Evolutionary conservation across 2,797 vertebrate species (phyloP), one percentile per base, ranked within the genome.

Genomic region (Pangasius mekongensis): DNA sequence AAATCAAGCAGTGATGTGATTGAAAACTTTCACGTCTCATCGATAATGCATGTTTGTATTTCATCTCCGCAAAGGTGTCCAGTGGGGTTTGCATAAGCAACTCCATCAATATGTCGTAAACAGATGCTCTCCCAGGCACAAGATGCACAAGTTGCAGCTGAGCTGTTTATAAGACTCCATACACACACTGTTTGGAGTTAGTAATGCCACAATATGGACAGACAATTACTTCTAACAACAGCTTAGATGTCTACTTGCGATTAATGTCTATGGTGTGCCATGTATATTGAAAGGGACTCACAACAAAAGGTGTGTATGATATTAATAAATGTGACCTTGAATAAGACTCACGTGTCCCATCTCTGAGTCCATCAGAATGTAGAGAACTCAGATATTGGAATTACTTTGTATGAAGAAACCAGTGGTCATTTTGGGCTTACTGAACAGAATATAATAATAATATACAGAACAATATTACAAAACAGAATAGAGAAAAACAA

Each of bases 41-140:
- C 20, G 36, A 87, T 85, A 88, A 89, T 87, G 56, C 36, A 84
- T 87, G 80, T 87, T 85, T 81, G 82, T 69, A 62, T 82, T 86
- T 84, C 52, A 90, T 86, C 83, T 87, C 56, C 82, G 71, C 74
- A 85, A 81, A 81, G 77, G 43, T 78, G 71, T 43, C 84, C 58
- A 27, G 5, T 82, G 84, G 62, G 88, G 56, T 89, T 86, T 89
- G 54, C 77, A 86, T 86, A 82, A 83, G 30, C 43, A 76, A 54
- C 77, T 86, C 58, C 84, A 85, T 82, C 67, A 89, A 69, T 86
- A 86, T 64, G 66, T 86, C 66, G 66, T 86, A 86, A 89, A 86
- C 77, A 86, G 77, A 69, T 89, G 76, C n/a, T 71, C 64, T 47
- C 13, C 24, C 39, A 64, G 52, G 52, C 52, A 77, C n/a, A 43